phyloP scores from a whole-genome alignment of 1,140 invertebrate genomes.

The Brachionus rubens region DNA sequence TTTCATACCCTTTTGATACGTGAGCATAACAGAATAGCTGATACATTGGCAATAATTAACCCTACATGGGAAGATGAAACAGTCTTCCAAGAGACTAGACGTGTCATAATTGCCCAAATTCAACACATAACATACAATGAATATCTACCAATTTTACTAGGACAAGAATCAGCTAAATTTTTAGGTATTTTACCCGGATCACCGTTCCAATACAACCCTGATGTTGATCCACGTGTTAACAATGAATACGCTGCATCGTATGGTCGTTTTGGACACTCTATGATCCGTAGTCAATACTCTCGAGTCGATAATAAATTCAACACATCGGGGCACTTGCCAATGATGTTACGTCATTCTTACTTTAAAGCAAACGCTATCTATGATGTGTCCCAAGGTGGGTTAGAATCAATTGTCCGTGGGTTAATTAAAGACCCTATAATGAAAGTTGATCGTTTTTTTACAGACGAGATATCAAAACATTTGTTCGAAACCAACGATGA shows the following conservation, averaged over 20 bases:
- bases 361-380: conserved; percentile 21
- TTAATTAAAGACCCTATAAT: conserved; percentile 23
- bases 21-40: conserved; percentile 89
- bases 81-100: conserved; percentile 69
- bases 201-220: conserved; percentile 68
- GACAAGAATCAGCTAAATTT: conserved; percentile 54
- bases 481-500: conserved; percentile 41
- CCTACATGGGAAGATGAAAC: conserved; percentile 90
- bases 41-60: conserved; percentile 73
- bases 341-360: conserved; percentile 13
- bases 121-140: conserved; percentile 82
- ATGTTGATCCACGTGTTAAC: conserved; percentile 72
- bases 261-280: conserved; percentile 67
- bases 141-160: conserved; percentile 76
- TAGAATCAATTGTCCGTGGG: conserved; percentile 33
- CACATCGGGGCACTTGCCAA: not conserved
- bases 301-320: not conserved
- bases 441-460: conserved; percentile 36
- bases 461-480: conserved; percentile 28
- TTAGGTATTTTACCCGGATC: conserved; percentile 46
- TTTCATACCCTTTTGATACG: conserved; percentile 97
- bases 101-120: conserved; percentile 6
- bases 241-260: conserved; percentile 68
- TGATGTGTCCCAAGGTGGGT: conserved; percentile 22
- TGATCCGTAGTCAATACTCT: conserved; percentile 51